Evolutionary conservation across 2,888 invertebrate species (phyloP).

Genomic region (Deroplatys truncata): DNA sequence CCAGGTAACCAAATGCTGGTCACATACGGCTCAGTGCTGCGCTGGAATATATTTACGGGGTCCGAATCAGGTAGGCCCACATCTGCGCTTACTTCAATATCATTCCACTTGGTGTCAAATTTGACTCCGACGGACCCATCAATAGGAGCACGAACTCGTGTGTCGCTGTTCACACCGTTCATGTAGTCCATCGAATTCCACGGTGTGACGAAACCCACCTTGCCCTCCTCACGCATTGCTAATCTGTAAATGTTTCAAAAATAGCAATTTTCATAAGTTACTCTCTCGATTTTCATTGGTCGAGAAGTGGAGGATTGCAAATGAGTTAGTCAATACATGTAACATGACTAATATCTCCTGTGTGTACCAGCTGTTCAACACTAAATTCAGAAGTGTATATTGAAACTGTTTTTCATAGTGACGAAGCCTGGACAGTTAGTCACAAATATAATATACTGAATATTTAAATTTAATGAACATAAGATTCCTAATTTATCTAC

Average conservation of each 20-base stretch:
- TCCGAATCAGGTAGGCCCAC: not conserved
- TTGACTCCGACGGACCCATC: not conserved
- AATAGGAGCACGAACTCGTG: not conserved
- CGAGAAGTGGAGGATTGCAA: no score
- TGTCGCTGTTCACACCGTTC: not conserved
- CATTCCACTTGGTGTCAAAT: not conserved
- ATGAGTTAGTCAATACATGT: no score
- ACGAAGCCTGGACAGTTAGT: no score
- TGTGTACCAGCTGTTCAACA: no score
- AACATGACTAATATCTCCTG: no score
- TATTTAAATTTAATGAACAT: no score
- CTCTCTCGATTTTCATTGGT: no score
- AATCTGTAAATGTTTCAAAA: not conserved
- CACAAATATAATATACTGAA: no score
- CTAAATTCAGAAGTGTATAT: no score
- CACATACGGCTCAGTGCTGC: not conserved
- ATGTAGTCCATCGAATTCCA: not conserved
- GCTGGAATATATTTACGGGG: not conserved
- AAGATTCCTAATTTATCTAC: no score
- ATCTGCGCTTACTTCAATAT: not conserved
- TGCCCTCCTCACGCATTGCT: not conserved
- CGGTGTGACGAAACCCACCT: not conserved
- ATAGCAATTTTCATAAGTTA: no score
- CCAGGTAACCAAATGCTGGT: not conserved
- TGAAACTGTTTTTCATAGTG: no score